Evolutionary conservation across 2,888 invertebrate genomes (phyloP).

Genomic region (Zygothrica quintamaculata): DNA sequence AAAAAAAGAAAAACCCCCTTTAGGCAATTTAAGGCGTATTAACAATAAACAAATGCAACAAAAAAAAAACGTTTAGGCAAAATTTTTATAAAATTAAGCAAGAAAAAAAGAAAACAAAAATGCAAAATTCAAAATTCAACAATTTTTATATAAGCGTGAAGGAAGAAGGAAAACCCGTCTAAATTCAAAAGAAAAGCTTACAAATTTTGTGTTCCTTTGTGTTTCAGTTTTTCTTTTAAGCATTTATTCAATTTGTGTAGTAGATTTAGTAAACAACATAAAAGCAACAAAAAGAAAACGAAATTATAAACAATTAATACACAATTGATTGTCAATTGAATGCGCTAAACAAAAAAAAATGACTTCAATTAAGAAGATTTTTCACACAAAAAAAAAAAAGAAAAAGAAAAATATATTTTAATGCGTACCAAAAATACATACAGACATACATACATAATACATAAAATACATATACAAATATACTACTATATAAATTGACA

Average conservation of each 20-base stretch:
- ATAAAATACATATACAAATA: conserved; percentile 55
- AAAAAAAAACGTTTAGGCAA: conserved; percentile 78
- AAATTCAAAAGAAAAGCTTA: conserved; percentile 25
- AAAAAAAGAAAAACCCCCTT: conserved; percentile 56
- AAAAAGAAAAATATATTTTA: conserved; percentile 30
- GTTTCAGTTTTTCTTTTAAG: conserved; percentile 55
- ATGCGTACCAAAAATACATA: conserved; percentile 59
- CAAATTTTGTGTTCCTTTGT: conserved; percentile 39
- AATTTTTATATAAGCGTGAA: conserved; percentile 53
- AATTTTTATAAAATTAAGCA: conserved; percentile 79
- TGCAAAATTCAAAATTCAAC: conserved; percentile 62
- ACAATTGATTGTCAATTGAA: no score
- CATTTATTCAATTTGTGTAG: conserved; percentile 59
- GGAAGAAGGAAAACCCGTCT: conserved; percentile 37
- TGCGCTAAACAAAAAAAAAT: neutral
- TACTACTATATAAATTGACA: conserved; percentile 60
- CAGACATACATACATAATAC: conserved; percentile 32
- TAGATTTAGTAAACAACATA: conserved; percentile 47
- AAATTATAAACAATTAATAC: no score
- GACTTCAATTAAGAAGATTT: neutral
- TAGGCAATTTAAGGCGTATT: conserved; percentile 84
- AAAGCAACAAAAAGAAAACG: conserved; percentile 14
- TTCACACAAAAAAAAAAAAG: neutral
- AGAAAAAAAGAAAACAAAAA: no score
- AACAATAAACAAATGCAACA: conserved; percentile 81